Evolutionary conservation across 1,140 invertebrate species (phyloP).

Genomic region (Nylanderia fulva): DNA sequence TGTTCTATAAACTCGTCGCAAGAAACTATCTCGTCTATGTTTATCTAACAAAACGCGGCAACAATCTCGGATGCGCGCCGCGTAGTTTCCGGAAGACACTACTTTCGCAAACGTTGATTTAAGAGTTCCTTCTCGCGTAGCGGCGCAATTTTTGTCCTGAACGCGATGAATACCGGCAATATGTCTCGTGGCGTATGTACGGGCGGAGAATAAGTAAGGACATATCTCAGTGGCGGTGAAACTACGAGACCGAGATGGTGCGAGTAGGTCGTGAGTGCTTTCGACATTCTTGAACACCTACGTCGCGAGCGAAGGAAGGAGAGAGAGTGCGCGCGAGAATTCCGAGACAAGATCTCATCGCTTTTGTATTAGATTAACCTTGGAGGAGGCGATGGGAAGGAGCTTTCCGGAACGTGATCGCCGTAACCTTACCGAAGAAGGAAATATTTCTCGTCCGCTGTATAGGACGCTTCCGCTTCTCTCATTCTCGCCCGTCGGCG

Average conservation of each 20-base stretch:
- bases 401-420: conserved; percentile 39
- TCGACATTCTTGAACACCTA: conserved; percentile 19
- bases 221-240: conserved; percentile 32
- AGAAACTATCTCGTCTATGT: conserved; percentile 5
- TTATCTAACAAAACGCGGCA: conserved; percentile 11
- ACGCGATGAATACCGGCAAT: conserved; percentile 45
- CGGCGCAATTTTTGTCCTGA: conserved; percentile 43
- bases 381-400: not conserved
- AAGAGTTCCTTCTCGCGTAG: conserved; percentile 32
- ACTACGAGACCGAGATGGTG: conserved; percentile 18
- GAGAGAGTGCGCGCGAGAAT: not conserved
- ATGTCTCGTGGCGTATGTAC: conserved; percentile 23
- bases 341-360: conserved; percentile 26
- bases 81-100: not conserved
- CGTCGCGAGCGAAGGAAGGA: not conserved
- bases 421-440: not conserved
- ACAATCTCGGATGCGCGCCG: not conserved
- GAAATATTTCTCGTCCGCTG: conserved; percentile 21
- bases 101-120: conserved; percentile 48
- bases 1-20: too few species aligned
- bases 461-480: conserved; percentile 2
- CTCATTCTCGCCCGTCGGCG: not conserved
- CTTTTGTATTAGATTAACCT: conserved; percentile 55
- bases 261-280: conserved; percentile 31
- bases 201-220: conserved; percentile 32